phyloP scores from a whole-genome alignment of 2,888 invertebrate genomes.

The Terebella lapidaria region DNA sequence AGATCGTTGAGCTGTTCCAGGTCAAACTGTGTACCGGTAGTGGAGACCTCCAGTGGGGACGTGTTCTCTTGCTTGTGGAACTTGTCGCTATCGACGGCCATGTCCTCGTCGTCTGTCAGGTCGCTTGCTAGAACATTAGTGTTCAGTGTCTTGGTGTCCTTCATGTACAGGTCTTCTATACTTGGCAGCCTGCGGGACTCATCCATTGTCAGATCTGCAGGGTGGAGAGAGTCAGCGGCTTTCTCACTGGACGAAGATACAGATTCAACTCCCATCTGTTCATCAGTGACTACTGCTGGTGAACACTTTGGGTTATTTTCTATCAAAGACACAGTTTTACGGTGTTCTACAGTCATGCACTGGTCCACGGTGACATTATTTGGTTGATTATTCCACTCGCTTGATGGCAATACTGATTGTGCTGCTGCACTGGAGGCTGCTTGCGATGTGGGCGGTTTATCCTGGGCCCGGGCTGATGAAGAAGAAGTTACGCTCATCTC shows the following conservation, averaged over 20 bases:
- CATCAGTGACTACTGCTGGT: neutral
- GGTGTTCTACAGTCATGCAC: neutral
- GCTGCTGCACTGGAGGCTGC: neutral
- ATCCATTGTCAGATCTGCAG: neutral
- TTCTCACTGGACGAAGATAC: neutral
- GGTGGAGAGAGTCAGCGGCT: neutral
- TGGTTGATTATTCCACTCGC: too few relatives aligned
- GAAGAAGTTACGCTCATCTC: neutral
- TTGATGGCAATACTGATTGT: too few relatives aligned
- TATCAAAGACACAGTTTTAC: neutral
- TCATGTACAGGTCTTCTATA: constrained; percentile 58
- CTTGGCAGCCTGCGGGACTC: constrained; percentile 13
- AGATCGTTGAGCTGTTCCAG: constrained; percentile 10
- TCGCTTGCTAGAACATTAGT: constrained; percentile 56
- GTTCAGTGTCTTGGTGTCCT: constrained; percentile 62
- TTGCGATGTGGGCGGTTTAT: neutral
- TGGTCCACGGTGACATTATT: too few relatives aligned
- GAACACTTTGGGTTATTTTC: neutral
- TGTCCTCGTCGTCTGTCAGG: constrained; percentile 49
- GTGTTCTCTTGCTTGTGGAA: constrained; percentile 57
- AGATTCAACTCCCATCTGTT: neutral
- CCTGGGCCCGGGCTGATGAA: neutral
- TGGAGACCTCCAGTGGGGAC: constrained; percentile 19
- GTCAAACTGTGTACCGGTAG: neutral
- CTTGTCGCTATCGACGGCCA: constrained; percentile 60